phyloP scores from a whole-genome alignment of 2,888 invertebrate genomes.

The Rhagophthalmus giganteus region DNA sequence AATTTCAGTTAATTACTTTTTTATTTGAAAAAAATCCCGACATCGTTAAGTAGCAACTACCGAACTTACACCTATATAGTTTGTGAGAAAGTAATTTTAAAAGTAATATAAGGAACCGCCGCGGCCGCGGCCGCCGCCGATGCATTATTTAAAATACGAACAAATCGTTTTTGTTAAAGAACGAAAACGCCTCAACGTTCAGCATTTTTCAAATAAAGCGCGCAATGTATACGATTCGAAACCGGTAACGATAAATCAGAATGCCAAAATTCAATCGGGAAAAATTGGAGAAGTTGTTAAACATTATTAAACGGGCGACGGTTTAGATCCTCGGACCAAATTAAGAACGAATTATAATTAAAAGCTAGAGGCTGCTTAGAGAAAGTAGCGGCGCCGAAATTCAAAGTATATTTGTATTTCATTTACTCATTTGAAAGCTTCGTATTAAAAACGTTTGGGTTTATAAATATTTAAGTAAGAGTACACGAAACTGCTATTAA shows the following conservation, averaged over 20 bases:
- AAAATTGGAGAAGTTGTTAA: no score
- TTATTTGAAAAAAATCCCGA: background rate
- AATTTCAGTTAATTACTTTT: background rate
- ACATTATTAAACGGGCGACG: no score
- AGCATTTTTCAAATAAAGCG: no score
- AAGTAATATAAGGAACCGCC: no score
- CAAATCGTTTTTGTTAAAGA: no score
- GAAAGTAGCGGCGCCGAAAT: slow-evolving; percentile 25
- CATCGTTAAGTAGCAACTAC: background rate
- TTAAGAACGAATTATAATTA: background rate
- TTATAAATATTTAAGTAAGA: slow-evolving; percentile 41
- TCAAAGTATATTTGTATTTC: slow-evolving; percentile 45
- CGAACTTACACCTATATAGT: background rate
- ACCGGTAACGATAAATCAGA: no score
- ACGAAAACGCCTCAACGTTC: no score
- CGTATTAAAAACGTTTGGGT: slow-evolving; percentile 41
- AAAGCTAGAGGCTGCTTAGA: background rate
- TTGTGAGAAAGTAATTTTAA: background rate
- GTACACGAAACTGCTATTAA: slow-evolving; percentile 41
- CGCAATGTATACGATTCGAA: no score
- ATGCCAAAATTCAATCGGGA: no score
- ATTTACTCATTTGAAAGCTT: slow-evolving; percentile 46
- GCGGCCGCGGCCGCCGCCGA: no score
- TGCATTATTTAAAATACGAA: no score
- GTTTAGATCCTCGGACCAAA: no score